Evolutionary conservation across 2,113 vertebrate species (phyloP), one percentile per base, ranked within the genome.

Genomic region (Thymallus thymallus): DNA sequence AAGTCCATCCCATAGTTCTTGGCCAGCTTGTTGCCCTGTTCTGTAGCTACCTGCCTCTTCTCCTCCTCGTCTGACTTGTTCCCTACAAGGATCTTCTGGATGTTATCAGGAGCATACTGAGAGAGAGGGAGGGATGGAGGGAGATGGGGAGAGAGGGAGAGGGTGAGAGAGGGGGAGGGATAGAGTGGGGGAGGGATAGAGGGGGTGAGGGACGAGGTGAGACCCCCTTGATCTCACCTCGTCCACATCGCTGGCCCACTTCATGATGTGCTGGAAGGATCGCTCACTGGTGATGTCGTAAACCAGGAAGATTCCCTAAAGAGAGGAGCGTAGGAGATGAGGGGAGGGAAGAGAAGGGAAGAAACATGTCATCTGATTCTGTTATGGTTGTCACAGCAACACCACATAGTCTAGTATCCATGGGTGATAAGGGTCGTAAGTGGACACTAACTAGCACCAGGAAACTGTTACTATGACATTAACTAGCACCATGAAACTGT

Each of bases 211-310:
- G 32, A 35, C 7, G 2, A 7, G 9, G 35, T 9, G 35, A 6
- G 7, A 78, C 72, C 77, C 58, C 71, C 73, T 23, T 61, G 68
- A 32, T 30, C 22, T 81, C 91, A 98, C 97, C 95, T 99, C 97
- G 3, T 98, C 97, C 86, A 98, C 96, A 9, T 98, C 97, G 22
- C 97, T 98, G 88, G 96, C 97, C 97, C 97, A 99, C 88, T 99
- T 99, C 92, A 98, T 96, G 69, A 98, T 98, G 93, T 99, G 97
- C 84, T 98, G 96, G 88, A 98, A 99, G 63, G 97, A 98, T 24
- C 96, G 95, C 82, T 99, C 97, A 0, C 97, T 99, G 62, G 96
- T 93, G 85, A 99, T 98, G 85, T 99, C 97, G 5, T 99, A 99
- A 68, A 99, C 95, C 91, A 98, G 90, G 92, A 98, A 98, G 88